Evolutionary conservation across 2,113 vertebrate genomes (phyloP).

Genomic region (Cyanoramphus novaezelandiae): DNA sequence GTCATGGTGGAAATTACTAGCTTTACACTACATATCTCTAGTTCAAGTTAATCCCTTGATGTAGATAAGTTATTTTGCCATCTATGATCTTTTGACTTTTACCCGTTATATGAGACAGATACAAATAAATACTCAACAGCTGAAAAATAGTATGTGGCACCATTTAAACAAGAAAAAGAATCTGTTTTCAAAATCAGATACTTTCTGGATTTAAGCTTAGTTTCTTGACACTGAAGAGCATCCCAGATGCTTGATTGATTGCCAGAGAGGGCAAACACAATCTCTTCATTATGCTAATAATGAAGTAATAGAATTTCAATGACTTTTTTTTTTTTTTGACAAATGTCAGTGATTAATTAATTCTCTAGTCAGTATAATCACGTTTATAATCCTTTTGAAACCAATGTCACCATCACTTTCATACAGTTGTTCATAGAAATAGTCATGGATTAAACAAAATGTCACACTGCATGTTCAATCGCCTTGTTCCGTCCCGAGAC

Average conservation of each 20-base stretch:
- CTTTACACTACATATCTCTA: background rate
- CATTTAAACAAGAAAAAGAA: background rate
- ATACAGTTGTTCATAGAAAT: background rate
- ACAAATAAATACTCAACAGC: background rate
- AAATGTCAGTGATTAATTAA: slow-evolving; percentile 57
- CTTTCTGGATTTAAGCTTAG: background rate
- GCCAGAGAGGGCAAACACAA: slow-evolving; percentile 29
- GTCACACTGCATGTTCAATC: background rate
- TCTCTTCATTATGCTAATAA: slow-evolving; percentile 63
- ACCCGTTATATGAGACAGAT: background rate
- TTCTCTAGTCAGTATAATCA: slow-evolving; percentile 44
- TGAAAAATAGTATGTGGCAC: background rate
- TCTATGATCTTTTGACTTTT: background rate
- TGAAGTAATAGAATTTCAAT: slow-evolving; percentile 47
- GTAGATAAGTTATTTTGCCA: background rate
- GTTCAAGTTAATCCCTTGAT: background rate
- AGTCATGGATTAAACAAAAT: background rate
- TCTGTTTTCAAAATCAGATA: background rate
- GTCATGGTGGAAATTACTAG: background rate
- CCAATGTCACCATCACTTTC: background rate
- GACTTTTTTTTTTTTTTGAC: slow-evolving; percentile 3
- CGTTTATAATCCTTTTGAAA: slow-evolving; percentile 31
- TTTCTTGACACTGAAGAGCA: slow-evolving; percentile 13
- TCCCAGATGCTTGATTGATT: slow-evolving; percentile 42
- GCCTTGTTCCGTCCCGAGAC: background rate